A percentile compares a stretch with the other conserved stretches of the same genome.
Evolutionary conservation across 92 coral and sea anemone genomes (phyloP).

Genomic region (Zoanthus gigantus): DNA sequence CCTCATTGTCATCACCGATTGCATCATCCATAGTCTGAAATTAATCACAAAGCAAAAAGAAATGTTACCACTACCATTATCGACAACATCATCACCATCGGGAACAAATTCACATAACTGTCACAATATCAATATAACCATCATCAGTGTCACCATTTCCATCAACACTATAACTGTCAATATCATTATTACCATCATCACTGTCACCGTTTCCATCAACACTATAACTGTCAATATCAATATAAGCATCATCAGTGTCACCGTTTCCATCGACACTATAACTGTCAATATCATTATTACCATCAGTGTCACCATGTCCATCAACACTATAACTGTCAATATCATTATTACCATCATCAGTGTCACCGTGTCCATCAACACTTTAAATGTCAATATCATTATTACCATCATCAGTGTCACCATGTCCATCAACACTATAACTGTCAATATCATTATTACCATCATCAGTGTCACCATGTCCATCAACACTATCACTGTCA

Average conservation of each 20-base stretch:
- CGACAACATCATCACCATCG: background rate
- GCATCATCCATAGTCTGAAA: conserved; percentile 46
- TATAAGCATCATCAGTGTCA: no score
- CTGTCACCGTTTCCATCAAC: no score
- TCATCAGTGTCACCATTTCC: background rate
- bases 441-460: no score
- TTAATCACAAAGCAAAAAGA: background rate
- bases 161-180: background rate
- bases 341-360: background rate
- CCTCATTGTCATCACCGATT: conserved; percentile 34
- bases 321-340: background rate
- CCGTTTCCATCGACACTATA: no score
- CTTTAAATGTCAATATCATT: background rate
- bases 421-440: background rate
- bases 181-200: no score
- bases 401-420: no score
- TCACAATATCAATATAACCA: background rate
- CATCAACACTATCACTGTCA: no score
- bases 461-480: no score
- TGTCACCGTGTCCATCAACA: background rate
- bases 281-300: no score
- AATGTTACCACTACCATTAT: background rate
- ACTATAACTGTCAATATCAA: no score
- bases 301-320: background rate
- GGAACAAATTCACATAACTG: no score